These are phyloP conservation scores for Heliothis subflexa DNA, from an alignment of 1,140 invertebrate species.

Conservation along the genomic window DNA sequence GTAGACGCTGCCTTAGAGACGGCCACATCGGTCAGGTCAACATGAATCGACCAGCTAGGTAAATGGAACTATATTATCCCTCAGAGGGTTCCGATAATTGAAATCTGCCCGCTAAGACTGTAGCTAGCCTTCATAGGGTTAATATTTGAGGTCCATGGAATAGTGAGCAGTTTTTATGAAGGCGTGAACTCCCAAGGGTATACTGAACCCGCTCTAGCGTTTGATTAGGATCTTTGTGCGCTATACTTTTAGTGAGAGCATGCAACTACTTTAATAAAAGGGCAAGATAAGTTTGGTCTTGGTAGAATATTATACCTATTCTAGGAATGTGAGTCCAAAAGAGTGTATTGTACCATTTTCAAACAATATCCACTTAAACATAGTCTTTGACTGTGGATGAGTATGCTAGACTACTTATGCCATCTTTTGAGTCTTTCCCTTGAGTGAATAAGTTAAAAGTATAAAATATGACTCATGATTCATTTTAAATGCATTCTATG, in stretches of 20 bases:
- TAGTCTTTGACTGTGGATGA: no score
- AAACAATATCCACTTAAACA: no score
- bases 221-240: constrained; percentile 36
- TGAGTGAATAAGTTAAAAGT: no score
- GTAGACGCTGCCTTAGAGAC: not conserved
- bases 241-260: constrained; percentile 11
- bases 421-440: no score
- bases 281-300: not conserved
- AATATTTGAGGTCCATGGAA: constrained; percentile 29
- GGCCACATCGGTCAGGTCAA: constrained; percentile 2
- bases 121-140: not conserved
- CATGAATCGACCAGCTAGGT: constrained; percentile 11
- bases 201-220: not conserved
- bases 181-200: not conserved
- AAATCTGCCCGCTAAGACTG: constrained; percentile 36
- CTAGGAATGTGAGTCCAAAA: no score
- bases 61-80: constrained; percentile 43
- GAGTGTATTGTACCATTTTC: no score
- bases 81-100: constrained; percentile 40
- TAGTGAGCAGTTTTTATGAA: constrained; percentile 38
- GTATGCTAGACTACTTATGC: no score
- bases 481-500: no score
- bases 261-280: not conserved
- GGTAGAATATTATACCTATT: not conserved
- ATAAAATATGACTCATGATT: no score